Percentiles rank a stretch among this genome's conserved stretches.
These are phyloP conservation scores for Spisula subtruncata DNA, from an alignment of 2,888 invertebrate species.

Conservation along the genomic window DNA sequence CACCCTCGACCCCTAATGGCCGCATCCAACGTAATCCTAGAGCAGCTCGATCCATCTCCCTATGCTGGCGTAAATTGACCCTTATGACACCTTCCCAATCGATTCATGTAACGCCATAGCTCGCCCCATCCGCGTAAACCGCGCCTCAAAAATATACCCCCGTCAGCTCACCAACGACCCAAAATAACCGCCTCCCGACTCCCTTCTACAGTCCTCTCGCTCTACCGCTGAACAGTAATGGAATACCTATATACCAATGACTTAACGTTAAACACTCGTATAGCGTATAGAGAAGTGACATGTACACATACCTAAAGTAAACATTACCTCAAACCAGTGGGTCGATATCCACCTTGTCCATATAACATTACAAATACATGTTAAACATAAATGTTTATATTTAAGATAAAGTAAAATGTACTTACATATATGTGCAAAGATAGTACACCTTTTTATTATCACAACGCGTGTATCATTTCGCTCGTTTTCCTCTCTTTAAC, in stretches of 20 bases:
- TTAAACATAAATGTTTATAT: conserved; percentile 46
- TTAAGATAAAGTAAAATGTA: conserved; percentile 40
- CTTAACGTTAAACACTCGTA: neutral
- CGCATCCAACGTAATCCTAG: too few relatives aligned
- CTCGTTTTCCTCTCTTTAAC: neutral
- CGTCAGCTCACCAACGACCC: neutral
- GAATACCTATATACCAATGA: neutral
- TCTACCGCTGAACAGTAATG: neutral
- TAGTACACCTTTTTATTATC: conserved; percentile 30
- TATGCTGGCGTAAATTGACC: too few relatives aligned
- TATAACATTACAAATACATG: conserved; percentile 46
- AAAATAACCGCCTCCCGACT: neutral
- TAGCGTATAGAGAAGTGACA: neutral
- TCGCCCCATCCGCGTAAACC: neutral
- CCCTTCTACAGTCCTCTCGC: neutral
- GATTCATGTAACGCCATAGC: neutral
- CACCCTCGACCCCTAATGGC: too few relatives aligned
- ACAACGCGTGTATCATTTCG: neutral
- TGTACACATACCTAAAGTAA: neutral
- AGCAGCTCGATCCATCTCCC: too few relatives aligned
- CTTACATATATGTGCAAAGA: conserved; percentile 39
- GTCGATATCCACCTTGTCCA: neutral
- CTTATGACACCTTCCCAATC: neutral
- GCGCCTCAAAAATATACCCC: neutral
- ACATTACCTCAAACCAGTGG: neutral